Evolutionary conservation across 1,140 invertebrate species (phyloP), one percentile per base, ranked within the genome.

Genomic region (Drosophila pachea): DNA sequence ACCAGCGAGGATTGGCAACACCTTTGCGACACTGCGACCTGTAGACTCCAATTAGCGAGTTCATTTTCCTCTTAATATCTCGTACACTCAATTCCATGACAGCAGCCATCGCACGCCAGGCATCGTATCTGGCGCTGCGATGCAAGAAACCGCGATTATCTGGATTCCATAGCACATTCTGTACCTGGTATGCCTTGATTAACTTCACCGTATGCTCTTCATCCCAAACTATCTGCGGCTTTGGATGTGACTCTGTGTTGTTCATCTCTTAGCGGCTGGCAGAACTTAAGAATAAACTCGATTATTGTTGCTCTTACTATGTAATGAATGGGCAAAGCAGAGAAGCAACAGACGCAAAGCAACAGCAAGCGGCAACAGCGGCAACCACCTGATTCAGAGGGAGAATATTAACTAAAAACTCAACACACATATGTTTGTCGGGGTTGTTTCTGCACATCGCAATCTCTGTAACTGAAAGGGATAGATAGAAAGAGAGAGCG

Each of bases 131-230:
- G 4, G 32, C 42, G 38, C 16, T 31, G 5, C 42, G 32, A 32
- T 55, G 14, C 8, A 36, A 0, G 31, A 49, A 38, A 2, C 8
- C 40, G 4, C 32, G 50, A 48, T 48, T 16, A 0, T 64, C 29
- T 8, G 32, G 12, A 48, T 64, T 55, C 61, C 61, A 55, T 7
- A 64, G 32, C 3, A 64, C 9, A 9, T 14, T 12, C 2, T 55
- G 38, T 6, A 5, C 8, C 38, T 64, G 22, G 7, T 64, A 64
- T 1, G 33, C 42, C 33, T 16, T 47, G 4, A 64, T 64, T 0
- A 64, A 22, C 29, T 55, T 33, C 11, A 48, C 33, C 7, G 61
- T 64, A 11, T 11, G 38, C 16, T 11, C 56, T 11, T 36, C 48
- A 16, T 62, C 38, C 49, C 60, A 62, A 31, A 52, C 48, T 33